These are phyloP conservation scores for Nannobrachium achirus DNA, from an alignment of 2,113 vertebrate species.

Conservation along the genomic window DNA sequence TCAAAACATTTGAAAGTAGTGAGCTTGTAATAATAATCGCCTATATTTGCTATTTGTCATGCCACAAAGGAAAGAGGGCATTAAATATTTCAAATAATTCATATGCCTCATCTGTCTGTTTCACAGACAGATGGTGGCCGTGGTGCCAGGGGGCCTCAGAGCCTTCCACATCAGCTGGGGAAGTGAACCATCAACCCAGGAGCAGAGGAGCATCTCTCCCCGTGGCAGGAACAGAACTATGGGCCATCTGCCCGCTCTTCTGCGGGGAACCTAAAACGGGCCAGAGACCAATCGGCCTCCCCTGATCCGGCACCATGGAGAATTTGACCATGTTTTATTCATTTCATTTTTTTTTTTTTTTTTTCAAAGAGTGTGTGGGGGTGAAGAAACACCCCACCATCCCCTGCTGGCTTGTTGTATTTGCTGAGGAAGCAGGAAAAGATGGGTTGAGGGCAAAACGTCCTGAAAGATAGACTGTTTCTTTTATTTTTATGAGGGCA, in stretches of 20 bases:
- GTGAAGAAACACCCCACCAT: background rate
- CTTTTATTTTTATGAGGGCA: background rate
- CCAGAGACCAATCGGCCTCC: background rate
- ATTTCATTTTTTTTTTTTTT: background rate
- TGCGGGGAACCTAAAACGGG: background rate
- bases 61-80: conserved; percentile 13
- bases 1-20: no score
- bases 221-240: background rate
- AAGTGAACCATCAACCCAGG: conserved; percentile 50
- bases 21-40: background rate
- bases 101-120: conserved; percentile 1
- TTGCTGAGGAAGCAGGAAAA: background rate
- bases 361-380: background rate
- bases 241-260: conserved; percentile 34
- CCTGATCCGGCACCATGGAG: background rate
- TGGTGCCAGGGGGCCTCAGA: conserved; percentile 6
- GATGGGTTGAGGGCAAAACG: background rate
- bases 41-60: no score
- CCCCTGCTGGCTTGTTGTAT: background rate
- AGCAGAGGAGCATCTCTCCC: conserved; percentile 32
- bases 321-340: background rate
- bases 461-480: no score
- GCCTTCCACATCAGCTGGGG: conserved; percentile 20
- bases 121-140: conserved; percentile 42
- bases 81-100: conserved; percentile 39